Evolutionary conservation across 2,797 vertebrate species (phyloP).

Genomic region (Nannoperca obscura): DNA sequence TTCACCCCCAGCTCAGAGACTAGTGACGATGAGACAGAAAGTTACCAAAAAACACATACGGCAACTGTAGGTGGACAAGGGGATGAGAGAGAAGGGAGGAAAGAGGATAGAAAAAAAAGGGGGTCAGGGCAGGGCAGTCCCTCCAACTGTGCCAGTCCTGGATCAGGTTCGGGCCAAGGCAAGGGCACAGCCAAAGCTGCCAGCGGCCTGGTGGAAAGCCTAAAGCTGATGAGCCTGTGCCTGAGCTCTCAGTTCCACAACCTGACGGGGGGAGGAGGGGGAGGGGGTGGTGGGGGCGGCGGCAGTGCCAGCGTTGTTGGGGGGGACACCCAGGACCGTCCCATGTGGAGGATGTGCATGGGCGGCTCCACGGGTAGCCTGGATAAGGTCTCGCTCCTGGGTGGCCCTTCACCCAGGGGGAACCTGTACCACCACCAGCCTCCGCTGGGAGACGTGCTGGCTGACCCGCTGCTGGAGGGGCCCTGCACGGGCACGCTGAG

Average conservation of each 20-base stretch:
- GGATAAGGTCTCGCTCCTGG: conserved; percentile 84
- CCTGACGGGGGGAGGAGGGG: conserved; percentile 76
- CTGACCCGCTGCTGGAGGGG: conserved; percentile 76
- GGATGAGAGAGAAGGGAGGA: conserved; percentile 82
- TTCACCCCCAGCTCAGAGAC: conserved; percentile 95
- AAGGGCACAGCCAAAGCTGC: conserved; percentile 84
- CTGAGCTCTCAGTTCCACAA: conserved; percentile 93
- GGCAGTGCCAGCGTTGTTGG: conserved; percentile 69
- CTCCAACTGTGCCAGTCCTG: conserved; percentile 76
- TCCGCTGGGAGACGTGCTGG: conserved; percentile 68
- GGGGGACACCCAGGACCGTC: conserved; percentile 91
- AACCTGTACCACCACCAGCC: conserved; percentile 74
- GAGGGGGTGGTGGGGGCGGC: conserved; percentile 41
- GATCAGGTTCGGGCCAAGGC: conserved; percentile 79
- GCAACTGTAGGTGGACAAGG: conserved; percentile 73
- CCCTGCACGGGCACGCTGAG: conserved; percentile 88
- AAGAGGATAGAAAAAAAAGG: conserved; percentile 46
- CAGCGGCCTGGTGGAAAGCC: conserved; percentile 94
- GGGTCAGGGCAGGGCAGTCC: conserved; percentile 81
- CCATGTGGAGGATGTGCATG: conserved; percentile 97
- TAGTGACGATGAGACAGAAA: conserved; percentile 90
- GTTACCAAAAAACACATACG: conserved; percentile 81
- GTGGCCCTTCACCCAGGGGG: conserved; percentile 77
- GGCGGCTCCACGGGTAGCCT: conserved; percentile 86
- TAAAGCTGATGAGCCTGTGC: conserved; percentile 96